These are phyloP conservation scores for Acrocyrtus sp. DNA, from an alignment of 2,888 invertebrate species.

Conservation along the genomic window DNA sequence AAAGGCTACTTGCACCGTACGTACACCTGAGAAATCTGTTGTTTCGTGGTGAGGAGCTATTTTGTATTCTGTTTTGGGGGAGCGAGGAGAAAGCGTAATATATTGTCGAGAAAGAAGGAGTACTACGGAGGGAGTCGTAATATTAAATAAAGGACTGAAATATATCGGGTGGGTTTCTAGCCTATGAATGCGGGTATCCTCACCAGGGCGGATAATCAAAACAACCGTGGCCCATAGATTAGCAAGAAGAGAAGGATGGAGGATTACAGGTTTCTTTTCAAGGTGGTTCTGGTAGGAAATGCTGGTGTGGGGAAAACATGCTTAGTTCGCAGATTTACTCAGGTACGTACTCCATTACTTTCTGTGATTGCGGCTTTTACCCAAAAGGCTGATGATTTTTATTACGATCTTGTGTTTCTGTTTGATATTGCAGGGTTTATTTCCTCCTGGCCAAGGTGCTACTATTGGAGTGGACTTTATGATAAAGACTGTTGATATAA, in stretches of 20 bases:
- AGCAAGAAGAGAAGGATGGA: conserved; percentile 74
- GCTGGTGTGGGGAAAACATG: conserved; percentile 99
- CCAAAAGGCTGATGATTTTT: no score
- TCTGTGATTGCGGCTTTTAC: conserved; percentile 13
- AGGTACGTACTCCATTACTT: conserved; percentile 69
- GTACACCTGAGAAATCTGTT: neutral
- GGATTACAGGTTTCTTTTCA: conserved; percentile 99
- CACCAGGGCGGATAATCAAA: conserved; percentile 30
- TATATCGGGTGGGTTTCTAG: conserved; percentile 34
- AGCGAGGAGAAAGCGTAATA: neutral
- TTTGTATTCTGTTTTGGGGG: neutral
- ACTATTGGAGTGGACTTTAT: conserved; percentile 99
- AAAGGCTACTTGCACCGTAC: no score
- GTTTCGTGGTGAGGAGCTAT: neutral
- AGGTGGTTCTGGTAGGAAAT: conserved; percentile 98
- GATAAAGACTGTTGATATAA: conserved; percentile 98
- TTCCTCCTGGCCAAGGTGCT: conserved; percentile 98
- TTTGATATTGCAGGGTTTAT: conserved; percentile 76
- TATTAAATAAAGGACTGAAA: conserved; percentile 42
- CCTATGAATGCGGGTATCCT: conserved; percentile 33
- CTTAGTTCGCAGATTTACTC: conserved; percentile 94
- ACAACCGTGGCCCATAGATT: conserved; percentile 10
- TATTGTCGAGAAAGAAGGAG: conserved; percentile 13
- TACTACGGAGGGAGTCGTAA: conserved; percentile 48
- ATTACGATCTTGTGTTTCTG: neutral